Percentiles rank a stretch among this genome's conserved stretches.
These are phyloP conservation scores for Acrocephalus scirpaceus DNA, from an alignment of 2,797 vertebrate genomes.

Conservation along the genomic window DNA sequence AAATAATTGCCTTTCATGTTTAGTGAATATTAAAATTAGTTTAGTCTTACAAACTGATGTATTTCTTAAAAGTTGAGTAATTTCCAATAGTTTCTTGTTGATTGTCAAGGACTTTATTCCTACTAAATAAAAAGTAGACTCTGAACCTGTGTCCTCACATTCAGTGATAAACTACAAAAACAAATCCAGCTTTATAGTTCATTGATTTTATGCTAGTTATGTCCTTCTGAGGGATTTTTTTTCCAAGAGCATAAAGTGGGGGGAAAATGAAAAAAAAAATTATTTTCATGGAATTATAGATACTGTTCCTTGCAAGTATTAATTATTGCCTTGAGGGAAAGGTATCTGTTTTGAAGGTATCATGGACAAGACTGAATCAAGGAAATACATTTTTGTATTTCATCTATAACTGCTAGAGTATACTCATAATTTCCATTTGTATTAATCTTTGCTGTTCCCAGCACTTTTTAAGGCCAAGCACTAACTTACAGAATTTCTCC, in stretches of 20 bases:
- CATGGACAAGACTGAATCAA: background rate
- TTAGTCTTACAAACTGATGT: background rate
- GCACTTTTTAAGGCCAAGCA: background rate
- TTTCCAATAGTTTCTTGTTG: background rate
- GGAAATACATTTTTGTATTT: background rate
- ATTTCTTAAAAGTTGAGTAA: background rate
- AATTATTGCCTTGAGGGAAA: background rate
- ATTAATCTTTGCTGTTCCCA: background rate
- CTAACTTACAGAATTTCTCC: background rate
- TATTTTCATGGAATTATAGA: background rate
- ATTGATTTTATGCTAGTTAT: constrained; percentile 16
- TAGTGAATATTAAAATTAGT: background rate
- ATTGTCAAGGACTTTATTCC: background rate
- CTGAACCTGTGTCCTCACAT: background rate
- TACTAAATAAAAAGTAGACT: background rate
- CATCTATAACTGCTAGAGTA: background rate
- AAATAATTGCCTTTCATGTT: background rate
- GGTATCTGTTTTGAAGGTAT: background rate
- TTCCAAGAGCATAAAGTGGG: background rate
- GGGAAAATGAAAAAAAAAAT: background rate
- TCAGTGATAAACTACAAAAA: background rate
- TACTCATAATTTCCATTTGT: background rate
- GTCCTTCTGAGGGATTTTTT: background rate
- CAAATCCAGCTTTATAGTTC: background rate
- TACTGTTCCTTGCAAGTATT: background rate